Conservation (phyloP, 2,888 invertebrate genomes). For the Melipona beecheii region DNA sequence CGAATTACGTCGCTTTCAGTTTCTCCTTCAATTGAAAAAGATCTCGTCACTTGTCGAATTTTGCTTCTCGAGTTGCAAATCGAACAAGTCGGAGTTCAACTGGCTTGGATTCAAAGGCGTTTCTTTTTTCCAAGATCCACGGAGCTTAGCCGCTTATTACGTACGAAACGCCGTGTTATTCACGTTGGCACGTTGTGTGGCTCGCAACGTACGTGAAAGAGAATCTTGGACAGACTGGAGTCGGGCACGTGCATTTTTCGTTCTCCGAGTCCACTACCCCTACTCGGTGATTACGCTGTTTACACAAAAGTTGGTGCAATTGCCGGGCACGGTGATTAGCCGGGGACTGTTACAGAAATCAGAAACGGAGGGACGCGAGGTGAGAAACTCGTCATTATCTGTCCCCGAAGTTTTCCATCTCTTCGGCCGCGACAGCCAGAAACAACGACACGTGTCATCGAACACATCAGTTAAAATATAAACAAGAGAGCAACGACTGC, state of each 20-base stretch:
- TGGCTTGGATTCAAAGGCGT: too few species aligned
- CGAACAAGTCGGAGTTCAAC: too few species aligned
- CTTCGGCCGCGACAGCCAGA: not conserved
- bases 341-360: conserved; percentile 65
- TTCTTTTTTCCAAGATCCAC: not conserved
- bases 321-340: conserved; percentile 63
- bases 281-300: conserved; percentile 52
- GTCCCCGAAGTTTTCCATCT: conserved; percentile 8
- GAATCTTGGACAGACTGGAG: not conserved
- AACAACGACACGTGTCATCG: not conserved
- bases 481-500: conserved; percentile 9
- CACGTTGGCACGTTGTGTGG: not conserved
- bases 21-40: too few species aligned
- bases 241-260: conserved; percentile 32
- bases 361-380: conserved; percentile 35
- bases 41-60: too few species aligned
- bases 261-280: not conserved
- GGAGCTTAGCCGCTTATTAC: not conserved
- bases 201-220: not conserved
- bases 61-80: too few species aligned
- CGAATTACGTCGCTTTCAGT: too few species aligned
- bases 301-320: conserved; percentile 66
- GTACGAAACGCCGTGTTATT: not conserved
- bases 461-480: not conserved
- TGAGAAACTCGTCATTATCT: conserved; percentile 46